Evolutionary conservation across 2,888 invertebrate genomes (phyloP).

Genomic region (Oeneis ivallda): DNA sequence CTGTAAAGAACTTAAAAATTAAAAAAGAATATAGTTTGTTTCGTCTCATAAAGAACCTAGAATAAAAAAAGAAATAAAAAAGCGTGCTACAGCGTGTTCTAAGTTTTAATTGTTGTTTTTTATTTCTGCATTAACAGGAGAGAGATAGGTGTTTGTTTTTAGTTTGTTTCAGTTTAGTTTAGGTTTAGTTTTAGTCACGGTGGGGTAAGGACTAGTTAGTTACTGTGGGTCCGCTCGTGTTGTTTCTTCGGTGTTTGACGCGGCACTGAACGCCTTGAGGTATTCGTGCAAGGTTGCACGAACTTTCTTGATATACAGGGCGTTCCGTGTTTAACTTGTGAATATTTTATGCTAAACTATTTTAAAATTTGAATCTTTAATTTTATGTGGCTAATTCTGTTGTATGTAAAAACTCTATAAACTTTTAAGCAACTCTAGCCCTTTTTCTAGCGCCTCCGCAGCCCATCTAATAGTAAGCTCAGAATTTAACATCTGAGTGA

Average conservation of each 20-base stretch:
- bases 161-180: conserved; percentile 36
- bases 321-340: conserved; percentile 28
- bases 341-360: too few species aligned
- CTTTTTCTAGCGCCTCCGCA: too few species aligned
- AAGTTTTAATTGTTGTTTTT: conserved; percentile 15
- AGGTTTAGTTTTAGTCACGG: conserved; percentile 49
- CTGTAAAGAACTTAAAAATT: background rate
- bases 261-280: conserved; percentile 53
- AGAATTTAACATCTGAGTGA: too few species aligned
- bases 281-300: conserved; percentile 48
- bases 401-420: too few species aligned
- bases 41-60: background rate
- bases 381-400: too few species aligned
- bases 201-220: conserved; percentile 50
- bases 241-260: conserved; percentile 47
- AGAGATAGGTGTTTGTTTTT: conserved; percentile 44
- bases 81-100: conserved; percentile 35
- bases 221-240: conserved; percentile 44
- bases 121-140: conserved; percentile 40
- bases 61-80: conserved; percentile 7
- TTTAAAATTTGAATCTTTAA: too few species aligned
- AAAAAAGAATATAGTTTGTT: background rate
- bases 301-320: conserved; percentile 51
- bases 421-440: too few species aligned
- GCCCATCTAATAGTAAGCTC: too few species aligned